Evolutionary conservation across 2,888 invertebrate species (phyloP).

Genomic region (Sarcophaga subvicina): DNA sequence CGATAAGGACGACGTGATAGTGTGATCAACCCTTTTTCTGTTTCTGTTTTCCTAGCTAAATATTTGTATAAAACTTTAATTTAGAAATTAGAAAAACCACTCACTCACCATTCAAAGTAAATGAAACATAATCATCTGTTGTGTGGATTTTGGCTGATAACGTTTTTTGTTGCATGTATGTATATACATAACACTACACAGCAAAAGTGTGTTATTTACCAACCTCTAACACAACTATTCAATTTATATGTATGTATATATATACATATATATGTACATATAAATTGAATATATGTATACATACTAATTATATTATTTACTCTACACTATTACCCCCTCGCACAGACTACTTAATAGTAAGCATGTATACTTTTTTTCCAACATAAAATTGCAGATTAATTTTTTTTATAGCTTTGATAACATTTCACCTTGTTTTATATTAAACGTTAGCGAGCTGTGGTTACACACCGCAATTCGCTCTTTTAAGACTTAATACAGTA

Average conservation of each 20-base stretch:
- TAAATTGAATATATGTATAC: background rate
- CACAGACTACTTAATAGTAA: background rate
- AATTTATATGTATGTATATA: background rate
- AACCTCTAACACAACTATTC: background rate
- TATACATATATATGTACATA: no score
- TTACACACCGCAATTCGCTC: no score
- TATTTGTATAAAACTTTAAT: constrained; percentile 28
- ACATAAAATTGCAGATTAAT: constrained; percentile 41
- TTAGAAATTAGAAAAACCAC: background rate
- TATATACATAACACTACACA: background rate
- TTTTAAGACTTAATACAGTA: no score
- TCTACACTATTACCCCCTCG: background rate
- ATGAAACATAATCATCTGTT: background rate
- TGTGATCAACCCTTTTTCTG: background rate
- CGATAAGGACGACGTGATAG: background rate
- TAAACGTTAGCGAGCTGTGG: no score
- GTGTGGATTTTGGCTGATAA: constrained; percentile 34
- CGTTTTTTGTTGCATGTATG: no score
- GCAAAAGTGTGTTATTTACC: constrained; percentile 11
- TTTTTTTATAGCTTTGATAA: constrained; percentile 19
- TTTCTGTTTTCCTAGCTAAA: background rate
- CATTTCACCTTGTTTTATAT: background rate
- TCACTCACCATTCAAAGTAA: background rate
- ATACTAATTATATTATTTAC: background rate
- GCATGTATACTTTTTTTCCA: background rate